phyloP scores from a whole-genome alignment of 2,797 vertebrate genomes.

The Arctocebus calabarensis region DNA sequence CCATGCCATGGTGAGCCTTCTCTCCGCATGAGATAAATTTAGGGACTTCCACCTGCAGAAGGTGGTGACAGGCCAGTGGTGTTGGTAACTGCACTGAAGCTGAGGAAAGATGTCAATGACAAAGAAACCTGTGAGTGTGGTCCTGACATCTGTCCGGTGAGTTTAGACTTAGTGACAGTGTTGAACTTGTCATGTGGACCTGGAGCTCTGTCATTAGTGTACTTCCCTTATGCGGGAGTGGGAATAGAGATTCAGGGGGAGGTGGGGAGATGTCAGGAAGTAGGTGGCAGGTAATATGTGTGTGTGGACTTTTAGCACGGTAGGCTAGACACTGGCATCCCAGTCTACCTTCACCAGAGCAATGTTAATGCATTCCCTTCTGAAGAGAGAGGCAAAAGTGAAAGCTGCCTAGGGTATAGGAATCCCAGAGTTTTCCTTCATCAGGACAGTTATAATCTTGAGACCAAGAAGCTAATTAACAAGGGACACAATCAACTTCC shows the following conservation, averaged over 20 bases:
- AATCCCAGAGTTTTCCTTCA: neutral
- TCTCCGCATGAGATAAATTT: neutral
- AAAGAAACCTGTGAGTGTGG: neutral
- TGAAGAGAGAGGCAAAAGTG: neutral
- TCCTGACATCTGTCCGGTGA: neutral
- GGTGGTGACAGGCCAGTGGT: too few relatives aligned
- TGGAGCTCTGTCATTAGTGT: neutral
- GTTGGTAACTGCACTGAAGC: neutral
- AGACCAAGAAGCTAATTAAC: neutral
- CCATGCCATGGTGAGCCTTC: too few relatives aligned
- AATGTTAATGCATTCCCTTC: neutral
- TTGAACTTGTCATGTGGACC: neutral
- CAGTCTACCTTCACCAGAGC: neutral
- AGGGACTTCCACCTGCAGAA: neutral
- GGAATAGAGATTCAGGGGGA: neutral
- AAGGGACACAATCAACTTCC: neutral
- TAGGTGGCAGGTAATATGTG: neutral
- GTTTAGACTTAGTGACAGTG: neutral
- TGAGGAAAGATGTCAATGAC: neutral
- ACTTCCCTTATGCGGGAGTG: neutral
- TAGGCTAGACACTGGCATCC: neutral
- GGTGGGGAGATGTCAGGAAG: rapidly evolving
- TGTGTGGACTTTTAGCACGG: neutral
- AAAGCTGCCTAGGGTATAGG: neutral
- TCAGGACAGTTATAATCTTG: neutral